Evolutionary conservation across 2,797 vertebrate species (phyloP).

Genomic region (Petrocephalus schoutedeni): DNA sequence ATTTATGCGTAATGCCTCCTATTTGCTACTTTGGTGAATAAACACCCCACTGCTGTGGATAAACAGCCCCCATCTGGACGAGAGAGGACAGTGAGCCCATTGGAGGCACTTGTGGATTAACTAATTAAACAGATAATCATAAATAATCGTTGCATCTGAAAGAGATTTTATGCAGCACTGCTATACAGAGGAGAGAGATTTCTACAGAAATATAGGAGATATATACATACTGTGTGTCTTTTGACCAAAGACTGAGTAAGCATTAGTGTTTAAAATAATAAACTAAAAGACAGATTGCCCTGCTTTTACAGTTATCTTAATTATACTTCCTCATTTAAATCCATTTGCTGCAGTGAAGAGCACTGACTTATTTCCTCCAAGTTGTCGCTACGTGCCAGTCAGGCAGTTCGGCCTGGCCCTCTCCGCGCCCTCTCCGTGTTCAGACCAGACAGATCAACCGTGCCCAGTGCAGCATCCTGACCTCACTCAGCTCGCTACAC

Average conservation of each 20-base stretch:
- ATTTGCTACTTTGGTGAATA: background rate
- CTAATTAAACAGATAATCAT: constrained; percentile 4
- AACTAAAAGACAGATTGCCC: background rate
- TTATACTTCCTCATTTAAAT: background rate
- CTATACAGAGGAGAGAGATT: background rate
- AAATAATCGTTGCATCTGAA: background rate
- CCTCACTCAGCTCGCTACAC: too few species aligned
- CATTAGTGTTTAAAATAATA: background rate
- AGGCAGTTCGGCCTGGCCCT: background rate
- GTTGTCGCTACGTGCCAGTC: background rate
- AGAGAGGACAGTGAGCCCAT: background rate
- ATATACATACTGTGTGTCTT: background rate
- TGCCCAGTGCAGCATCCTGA: too few species aligned
- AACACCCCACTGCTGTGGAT: background rate
- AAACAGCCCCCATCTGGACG: background rate
- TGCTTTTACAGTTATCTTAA: background rate
- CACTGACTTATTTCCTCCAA: background rate
- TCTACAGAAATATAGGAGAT: background rate
- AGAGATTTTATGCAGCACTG: background rate
- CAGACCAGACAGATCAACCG: background rate
- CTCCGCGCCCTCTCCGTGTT: background rate
- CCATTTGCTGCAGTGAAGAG: background rate
- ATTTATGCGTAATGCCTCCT: background rate
- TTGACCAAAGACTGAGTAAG: background rate
- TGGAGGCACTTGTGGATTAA: background rate